phyloP scores from a whole-genome alignment of 2,888 invertebrate genomes.

The Synergus japonicus region DNA sequence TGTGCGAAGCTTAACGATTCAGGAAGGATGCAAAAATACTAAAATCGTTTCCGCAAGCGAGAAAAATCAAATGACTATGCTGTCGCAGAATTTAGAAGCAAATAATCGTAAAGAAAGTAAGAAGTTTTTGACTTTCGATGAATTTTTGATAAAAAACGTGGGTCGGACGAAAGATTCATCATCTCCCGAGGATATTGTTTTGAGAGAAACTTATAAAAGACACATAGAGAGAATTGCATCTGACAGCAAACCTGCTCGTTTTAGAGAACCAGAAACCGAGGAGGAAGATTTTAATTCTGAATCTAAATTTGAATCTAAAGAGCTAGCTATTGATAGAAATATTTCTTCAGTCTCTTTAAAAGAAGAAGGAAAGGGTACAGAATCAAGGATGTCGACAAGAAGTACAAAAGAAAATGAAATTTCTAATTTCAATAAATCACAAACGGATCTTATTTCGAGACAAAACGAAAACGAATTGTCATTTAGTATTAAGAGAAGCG shows the following conservation, averaged over 20 bases:
- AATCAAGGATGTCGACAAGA: background rate
- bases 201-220: slow-evolving; percentile 53
- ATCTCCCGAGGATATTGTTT: slow-evolving; percentile 61
- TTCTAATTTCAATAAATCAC: background rate
- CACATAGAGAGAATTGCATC: slow-evolving; percentile 28
- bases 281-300: background rate
- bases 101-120: background rate
- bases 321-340: background rate
- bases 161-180: slow-evolving; percentile 45
- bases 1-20: background rate
- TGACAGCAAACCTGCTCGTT: slow-evolving; percentile 42
- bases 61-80: background rate
- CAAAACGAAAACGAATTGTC: background rate
- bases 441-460: background rate
- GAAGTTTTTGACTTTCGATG: slow-evolving; percentile 63
- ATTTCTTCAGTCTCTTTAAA: slow-evolving; percentile 10
- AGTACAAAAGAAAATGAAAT: background rate
- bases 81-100: background rate
- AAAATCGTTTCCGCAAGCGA: background rate
- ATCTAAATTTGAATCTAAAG: background rate
- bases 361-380: slow-evolving; percentile 16
- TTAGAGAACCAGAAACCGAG: slow-evolving; percentile 15
- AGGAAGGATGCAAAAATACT: background rate
- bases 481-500: background rate
- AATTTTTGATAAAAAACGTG: slow-evolving; percentile 63